These are phyloP conservation scores for Cyclina sinensis DNA, from an alignment of 1,140 invertebrate species.

Conservation along the genomic window DNA sequence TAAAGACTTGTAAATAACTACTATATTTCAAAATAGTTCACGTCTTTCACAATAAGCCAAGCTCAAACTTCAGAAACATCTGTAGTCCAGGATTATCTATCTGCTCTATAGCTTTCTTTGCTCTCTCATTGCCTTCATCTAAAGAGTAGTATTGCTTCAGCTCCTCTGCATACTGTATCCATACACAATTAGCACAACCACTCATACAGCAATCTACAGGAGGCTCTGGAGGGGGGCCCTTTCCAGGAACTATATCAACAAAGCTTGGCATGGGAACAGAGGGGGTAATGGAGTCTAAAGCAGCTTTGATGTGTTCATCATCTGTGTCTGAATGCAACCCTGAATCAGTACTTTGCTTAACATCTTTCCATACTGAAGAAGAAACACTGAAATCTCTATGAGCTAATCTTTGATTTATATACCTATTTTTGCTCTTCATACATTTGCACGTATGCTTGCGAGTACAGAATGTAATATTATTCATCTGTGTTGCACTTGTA, in stretches of 20 bases:
- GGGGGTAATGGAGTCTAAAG: conserved; percentile 52
- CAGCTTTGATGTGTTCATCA: conserved; percentile 44
- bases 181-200: conserved; percentile 98
- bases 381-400: not conserved
- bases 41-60: conserved; percentile 75
- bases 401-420: not conserved
- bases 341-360: not conserved
- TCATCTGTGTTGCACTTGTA: not conserved
- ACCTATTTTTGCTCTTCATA: not conserved
- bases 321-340: conserved; percentile 12
- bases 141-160: conserved; percentile 90
- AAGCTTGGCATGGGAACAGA: not conserved
- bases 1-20: too few relatives aligned
- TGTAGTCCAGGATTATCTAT: conserved; percentile 86
- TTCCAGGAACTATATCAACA: conserved; percentile 78
- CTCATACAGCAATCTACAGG: conserved; percentile 93
- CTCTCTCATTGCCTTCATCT: conserved; percentile 89
- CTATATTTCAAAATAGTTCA: not conserved
- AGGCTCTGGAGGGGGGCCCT: conserved; percentile 83
- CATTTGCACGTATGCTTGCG: not conserved
- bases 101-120: conserved; percentile 91
- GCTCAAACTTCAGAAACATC: conserved; percentile 86
- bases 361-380: not conserved
- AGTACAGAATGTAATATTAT: not conserved
- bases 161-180: conserved; percentile 96